These are phyloP conservation scores for Psammodynastes pulverulentus DNA, from an alignment of 2,113 vertebrate genomes.

Conservation along the genomic window DNA sequence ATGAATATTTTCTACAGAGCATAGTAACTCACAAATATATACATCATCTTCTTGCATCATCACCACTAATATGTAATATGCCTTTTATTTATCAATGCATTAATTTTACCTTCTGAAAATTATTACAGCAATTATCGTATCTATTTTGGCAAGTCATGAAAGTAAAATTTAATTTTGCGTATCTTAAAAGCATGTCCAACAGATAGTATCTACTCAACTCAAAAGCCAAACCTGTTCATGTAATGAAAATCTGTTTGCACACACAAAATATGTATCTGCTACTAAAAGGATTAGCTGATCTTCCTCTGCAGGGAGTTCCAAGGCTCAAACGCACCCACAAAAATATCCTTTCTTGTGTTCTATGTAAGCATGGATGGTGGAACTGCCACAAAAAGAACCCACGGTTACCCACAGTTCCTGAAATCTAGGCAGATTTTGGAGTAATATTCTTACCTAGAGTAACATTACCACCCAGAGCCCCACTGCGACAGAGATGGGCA, in stretches of 20 bases:
- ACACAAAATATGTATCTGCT: not conserved
- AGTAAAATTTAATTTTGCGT: constrained; percentile 4
- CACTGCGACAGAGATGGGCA: not conserved
- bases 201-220: not conserved
- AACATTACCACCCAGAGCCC: not conserved
- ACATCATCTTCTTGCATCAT: not conserved
- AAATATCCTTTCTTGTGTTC: not conserved
- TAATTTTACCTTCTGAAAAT: not conserved
- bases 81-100: not conserved
- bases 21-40: not conserved
- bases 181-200: not conserved
- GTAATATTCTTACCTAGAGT: not conserved
- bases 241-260: not conserved
- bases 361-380: not conserved
- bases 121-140: not conserved
- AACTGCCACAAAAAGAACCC: not conserved
- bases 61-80: not conserved
- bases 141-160: not conserved
- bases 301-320: not conserved
- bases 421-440: not conserved
- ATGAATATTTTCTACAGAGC: not conserved
- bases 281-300: not conserved
- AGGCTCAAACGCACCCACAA: not conserved
- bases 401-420: not conserved
- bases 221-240: not conserved